Evolutionary conservation across 2,797 vertebrate genomes (phyloP).

Genomic region (Neoniphon sammara): DNA sequence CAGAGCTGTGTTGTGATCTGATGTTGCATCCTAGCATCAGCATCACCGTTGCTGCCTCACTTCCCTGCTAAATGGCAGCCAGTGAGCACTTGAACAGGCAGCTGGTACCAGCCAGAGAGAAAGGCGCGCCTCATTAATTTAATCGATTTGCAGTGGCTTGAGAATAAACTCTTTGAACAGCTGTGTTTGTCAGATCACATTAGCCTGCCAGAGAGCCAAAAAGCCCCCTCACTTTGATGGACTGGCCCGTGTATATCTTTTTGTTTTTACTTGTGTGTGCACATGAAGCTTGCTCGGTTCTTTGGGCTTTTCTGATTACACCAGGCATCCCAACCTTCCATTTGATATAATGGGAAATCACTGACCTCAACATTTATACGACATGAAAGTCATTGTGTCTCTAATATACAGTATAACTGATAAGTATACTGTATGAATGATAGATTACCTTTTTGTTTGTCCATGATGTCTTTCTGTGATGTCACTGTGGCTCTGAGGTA

Average conservation of each 20-base stretch:
- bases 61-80: constrained; percentile 78
- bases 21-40: constrained; percentile 43
- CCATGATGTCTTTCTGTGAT: constrained; percentile 8
- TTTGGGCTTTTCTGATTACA: constrained; percentile 40
- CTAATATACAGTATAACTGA: neutral
- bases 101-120: constrained; percentile 77
- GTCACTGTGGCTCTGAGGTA: constrained; percentile 19
- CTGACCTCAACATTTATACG: constrained; percentile 14
- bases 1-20: neutral
- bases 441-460: constrained; percentile 24
- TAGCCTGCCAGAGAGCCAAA: constrained; percentile 74
- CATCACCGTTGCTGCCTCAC: constrained; percentile 56
- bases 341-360: constrained; percentile 28
- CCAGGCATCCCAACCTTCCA: constrained; percentile 31
- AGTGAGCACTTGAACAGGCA: constrained; percentile 74
- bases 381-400: neutral
- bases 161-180: constrained; percentile 84
- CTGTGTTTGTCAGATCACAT: constrained; percentile 83
- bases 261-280: constrained; percentile 2
- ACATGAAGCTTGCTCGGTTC: constrained; percentile 31
- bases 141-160: constrained; percentile 81
- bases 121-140: constrained; percentile 82
- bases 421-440: neutral
- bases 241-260: constrained; percentile 38
- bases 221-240: constrained; percentile 65